Conservation (phyloP, 1,140 invertebrate species). For the Drosophila tristis region DNA sequence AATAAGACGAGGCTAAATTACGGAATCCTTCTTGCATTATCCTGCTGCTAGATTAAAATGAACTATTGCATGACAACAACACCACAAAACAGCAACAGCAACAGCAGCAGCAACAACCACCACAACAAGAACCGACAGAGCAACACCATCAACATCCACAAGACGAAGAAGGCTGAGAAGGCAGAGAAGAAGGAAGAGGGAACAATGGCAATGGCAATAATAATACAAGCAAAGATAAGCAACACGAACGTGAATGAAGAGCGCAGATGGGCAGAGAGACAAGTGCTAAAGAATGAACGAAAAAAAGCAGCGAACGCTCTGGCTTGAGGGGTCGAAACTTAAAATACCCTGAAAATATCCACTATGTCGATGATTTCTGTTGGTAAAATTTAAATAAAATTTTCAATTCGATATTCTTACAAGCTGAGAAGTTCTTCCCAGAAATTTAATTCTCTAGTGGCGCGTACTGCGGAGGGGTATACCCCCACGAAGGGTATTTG, state of each 20-base stretch:
- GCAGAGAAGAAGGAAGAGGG: constrained; percentile 3
- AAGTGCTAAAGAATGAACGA: constrained; percentile 68
- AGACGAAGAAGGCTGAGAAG: constrained; percentile 17
- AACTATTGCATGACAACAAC: constrained; percentile 76
- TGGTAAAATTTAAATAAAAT: too few species aligned
- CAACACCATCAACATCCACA: constrained; percentile 26
- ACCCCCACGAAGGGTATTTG: too few species aligned
- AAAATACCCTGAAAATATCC: too few species aligned
- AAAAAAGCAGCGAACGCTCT: constrained; percentile 45
- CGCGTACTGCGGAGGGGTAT: too few species aligned
- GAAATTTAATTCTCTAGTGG: too few species aligned
- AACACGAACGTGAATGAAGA: constrained; percentile 64
- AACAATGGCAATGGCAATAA: constrained; percentile 79
- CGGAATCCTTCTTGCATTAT: constrained; percentile 82
- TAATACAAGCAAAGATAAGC: constrained; percentile 80
- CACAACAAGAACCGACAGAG: constrained; percentile 14
- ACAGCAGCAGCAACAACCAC: constrained; percentile 16
- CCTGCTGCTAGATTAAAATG: constrained; percentile 81
- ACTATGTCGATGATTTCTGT: too few species aligned
- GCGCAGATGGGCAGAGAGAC: constrained; percentile 32
- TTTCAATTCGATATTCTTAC: too few species aligned
- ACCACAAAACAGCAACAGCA: constrained; percentile 19
- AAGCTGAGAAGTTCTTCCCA: too few species aligned
- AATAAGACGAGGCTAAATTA: constrained; percentile 64
- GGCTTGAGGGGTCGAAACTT: too few species aligned